A percentile compares a stretch with the other conserved stretches of the same genome.
Conservation (phyloP, 2,888 invertebrate species). For the Agrotis exclamationis region DNA sequence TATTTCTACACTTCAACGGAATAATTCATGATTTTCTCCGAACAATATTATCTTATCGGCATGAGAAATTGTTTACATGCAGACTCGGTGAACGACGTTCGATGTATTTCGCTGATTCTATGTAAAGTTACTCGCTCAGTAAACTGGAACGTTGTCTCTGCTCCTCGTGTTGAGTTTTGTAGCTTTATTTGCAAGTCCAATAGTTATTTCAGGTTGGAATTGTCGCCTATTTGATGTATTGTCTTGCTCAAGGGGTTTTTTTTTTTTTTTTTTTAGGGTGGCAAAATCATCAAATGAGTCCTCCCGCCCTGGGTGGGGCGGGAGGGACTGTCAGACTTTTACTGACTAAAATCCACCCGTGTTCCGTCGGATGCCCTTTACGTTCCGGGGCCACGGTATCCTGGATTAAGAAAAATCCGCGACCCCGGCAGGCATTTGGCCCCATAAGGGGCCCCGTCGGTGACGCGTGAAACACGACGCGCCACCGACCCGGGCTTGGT, state of each 20-base stretch:
- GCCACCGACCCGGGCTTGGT: too few species aligned
- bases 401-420: too few species aligned
- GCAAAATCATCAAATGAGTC: too few species aligned
- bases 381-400: too few species aligned
- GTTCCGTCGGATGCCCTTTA: too few species aligned
- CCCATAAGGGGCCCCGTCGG: too few species aligned
- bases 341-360: too few species aligned
- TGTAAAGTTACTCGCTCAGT: conserved; percentile 71
- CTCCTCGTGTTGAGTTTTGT: conserved; percentile 76
- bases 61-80: conserved; percentile 82
- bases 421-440: too few species aligned
- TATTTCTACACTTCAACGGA: conserved; percentile 79
- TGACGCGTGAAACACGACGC: too few species aligned
- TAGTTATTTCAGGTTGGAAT: conserved; percentile 65
- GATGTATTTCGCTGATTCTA: conserved; percentile 77
- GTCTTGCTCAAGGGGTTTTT: conserved; percentile 28
- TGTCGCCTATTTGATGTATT: conserved; percentile 58
- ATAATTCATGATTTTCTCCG: conserved; percentile 81
- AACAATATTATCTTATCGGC: conserved; percentile 81
- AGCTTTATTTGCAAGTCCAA: conserved; percentile 73
- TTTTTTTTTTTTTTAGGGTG: too few species aligned
- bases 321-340: too few species aligned
- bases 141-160: conserved; percentile 71
- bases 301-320: too few species aligned
- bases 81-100: conserved; percentile 75